Evolutionary conservation across 1,140 invertebrate genomes (phyloP), one percentile per base, ranked within the genome.

Genomic region (Lethocerus indicus): DNA sequence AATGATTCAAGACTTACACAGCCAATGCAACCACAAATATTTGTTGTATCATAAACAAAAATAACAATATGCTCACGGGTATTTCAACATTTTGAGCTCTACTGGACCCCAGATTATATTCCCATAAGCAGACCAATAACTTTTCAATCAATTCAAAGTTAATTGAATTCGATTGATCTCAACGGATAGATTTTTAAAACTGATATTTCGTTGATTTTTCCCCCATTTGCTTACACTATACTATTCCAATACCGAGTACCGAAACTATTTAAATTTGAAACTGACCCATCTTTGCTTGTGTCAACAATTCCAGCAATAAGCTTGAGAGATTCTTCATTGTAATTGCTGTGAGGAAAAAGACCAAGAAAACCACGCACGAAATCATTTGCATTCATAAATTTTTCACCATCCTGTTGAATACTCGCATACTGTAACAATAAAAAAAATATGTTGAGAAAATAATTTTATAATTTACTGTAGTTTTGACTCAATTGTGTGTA

Each of bases 261-360:
- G 39, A 21, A 49, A 32, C 13, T 1, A 36, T 3, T 3, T 36
- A 44, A 42, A 18, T 36, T 24, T 14, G 1, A 35, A 26, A 59
- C 67, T 65, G 61, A 81, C 77, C 91, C 91, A 81, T 98, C 92
- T 72, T 98, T 96, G 61, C 84, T 89, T 49, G 93, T 95, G 65
- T 98, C 94, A 27, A 94, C 86, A 58, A 96, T 91, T 57, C 86
- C 87, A 29, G 87, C 93, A 56, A 98, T 75, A 54, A 98, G 72
- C 57, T 80, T 71, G 27, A 97, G 81, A 13, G 91, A 94, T 61
- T 92, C 82, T 56, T 81, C 72, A 70, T 95, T 89, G 63, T 74
- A 87, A 65, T 90, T 78, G 55, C 76, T 65, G 63, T 86, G 76
- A 39, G 79, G 74, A 59, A 94, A 87, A 50, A 98, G 68, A 51